These are phyloP conservation scores for Coregonus clupeaformis DNA, from an alignment of 2,113 vertebrate species.

Conservation along the genomic window DNA sequence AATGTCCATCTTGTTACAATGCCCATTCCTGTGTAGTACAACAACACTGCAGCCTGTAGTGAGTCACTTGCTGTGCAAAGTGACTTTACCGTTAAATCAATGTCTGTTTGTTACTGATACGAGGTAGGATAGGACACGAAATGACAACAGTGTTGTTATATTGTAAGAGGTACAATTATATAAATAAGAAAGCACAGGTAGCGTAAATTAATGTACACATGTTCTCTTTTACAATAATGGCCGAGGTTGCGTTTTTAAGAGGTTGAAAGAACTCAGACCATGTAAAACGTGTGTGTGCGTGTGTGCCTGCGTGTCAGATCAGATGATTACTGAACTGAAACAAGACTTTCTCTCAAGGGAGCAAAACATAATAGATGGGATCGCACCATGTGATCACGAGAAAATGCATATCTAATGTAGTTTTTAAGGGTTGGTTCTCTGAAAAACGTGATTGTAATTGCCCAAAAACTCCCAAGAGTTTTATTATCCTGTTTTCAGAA, in stretches of 20 bases:
- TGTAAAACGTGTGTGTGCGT: neutral
- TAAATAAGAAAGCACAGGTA: too few relatives aligned
- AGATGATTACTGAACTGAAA: neutral
- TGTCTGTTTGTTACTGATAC: conserved; percentile 76
- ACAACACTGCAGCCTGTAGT: conserved; percentile 74
- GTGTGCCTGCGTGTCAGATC: neutral
- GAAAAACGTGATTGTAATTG: conserved; percentile 30
- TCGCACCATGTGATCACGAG: too few relatives aligned
- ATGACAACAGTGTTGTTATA: conserved; percentile 29
- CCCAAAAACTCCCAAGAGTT: conserved; percentile 48
- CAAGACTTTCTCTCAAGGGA: too few relatives aligned
- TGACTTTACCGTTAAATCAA: conserved; percentile 79
- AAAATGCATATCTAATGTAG: too few relatives aligned
- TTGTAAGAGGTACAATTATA: neutral
- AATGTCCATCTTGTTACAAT: too few relatives aligned
- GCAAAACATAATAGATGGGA: too few relatives aligned
- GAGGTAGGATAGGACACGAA: conserved; percentile 10
- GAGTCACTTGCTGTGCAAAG: conserved; percentile 79
- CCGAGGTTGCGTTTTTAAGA: neutral
- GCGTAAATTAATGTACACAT: too few relatives aligned
- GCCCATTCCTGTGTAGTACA: conserved; percentile 39
- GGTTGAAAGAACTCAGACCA: neutral
- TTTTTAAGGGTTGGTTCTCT: too few relatives aligned
- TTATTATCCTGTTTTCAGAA: neutral
- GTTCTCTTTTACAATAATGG: too few relatives aligned